phyloP scores from a whole-genome alignment of 1,140 invertebrate species.

The Heliothis subflexa region DNA sequence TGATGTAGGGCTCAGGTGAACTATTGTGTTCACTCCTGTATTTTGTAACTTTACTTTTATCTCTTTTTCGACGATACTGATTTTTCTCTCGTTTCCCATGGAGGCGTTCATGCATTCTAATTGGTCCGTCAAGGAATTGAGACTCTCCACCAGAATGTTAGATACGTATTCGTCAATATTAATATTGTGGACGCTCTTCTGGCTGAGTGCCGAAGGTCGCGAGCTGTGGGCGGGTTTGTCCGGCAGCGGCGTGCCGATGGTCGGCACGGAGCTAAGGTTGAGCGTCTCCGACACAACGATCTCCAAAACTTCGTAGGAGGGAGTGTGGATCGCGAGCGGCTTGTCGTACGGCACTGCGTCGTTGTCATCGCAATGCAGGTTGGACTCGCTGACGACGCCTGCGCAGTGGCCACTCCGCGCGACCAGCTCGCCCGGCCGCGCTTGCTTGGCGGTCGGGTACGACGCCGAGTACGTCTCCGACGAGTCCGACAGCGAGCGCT shows the following conservation, averaged over 20 bases:
- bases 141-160: conserved; percentile 83
- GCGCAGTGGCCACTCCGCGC: conserved; percentile 59
- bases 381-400: conserved; percentile 62
- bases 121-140: conserved; percentile 82
- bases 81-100: conserved; percentile 74
- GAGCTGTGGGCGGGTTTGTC: conserved; percentile 46
- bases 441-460: conserved; percentile 66
- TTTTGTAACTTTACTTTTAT: conserved; percentile 85
- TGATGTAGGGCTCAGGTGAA: conserved; percentile 80
- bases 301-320: conserved; percentile 78
- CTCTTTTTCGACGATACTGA: conserved; percentile 84
- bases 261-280: conserved; percentile 57
- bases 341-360: conserved; percentile 62
- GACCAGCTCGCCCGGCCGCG: conserved; percentile 15
- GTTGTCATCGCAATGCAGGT: conserved; percentile 62
- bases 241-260: conserved; percentile 54
- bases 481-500: conserved; percentile 60
- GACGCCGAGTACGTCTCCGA: conserved; percentile 66
- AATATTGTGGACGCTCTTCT: conserved; percentile 60
- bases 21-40: conserved; percentile 82
- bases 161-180: conserved; percentile 85
- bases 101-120: conserved; percentile 82
- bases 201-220: conserved; percentile 51
- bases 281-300: conserved; percentile 83
- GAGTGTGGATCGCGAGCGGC: conserved; percentile 60